phyloP scores from a whole-genome alignment of 2,113 vertebrate genomes.

The Callorhinus ursinus region DNA sequence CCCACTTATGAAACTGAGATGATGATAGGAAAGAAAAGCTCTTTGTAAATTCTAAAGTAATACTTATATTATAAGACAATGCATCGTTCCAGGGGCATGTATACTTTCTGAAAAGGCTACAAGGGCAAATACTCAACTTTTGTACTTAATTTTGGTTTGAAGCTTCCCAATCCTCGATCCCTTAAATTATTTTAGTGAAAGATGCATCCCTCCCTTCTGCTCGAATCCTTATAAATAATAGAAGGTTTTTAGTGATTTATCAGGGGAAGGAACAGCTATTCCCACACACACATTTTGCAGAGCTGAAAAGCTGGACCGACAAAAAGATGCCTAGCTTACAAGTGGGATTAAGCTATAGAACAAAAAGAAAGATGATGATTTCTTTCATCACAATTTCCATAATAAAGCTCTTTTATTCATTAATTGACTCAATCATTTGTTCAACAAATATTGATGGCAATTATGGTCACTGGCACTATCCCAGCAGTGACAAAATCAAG shows the following conservation, averaged over 20 bases:
- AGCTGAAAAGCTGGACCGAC: neutral
- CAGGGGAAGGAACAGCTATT: neutral
- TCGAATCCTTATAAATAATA: neutral
- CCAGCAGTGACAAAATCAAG: neutral
- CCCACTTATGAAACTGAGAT: neutral
- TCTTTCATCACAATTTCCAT: constrained; percentile 14
- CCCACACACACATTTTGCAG: neutral
- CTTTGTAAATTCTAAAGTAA: neutral
- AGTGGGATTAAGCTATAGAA: neutral
- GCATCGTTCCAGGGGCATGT: neutral
- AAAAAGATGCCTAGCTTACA: neutral
- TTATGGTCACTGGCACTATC: neutral
- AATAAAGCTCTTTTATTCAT: constrained; percentile 2
- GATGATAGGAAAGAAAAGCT: neutral
- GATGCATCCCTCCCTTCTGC: neutral
- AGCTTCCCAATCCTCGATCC: neutral
- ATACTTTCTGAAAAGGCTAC: constrained; percentile 11
- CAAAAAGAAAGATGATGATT: neutral
- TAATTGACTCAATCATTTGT: neutral
- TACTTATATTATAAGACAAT: neutral
- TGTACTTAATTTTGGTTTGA: neutral
- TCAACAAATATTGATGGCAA: neutral
- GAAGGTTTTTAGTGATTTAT: neutral
- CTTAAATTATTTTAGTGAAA: neutral
- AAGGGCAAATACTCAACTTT: neutral